Evolutionary conservation across 2,113 vertebrate genomes (phyloP), one percentile per base, ranked within the genome.

Genomic region (Naja naja): DNA sequence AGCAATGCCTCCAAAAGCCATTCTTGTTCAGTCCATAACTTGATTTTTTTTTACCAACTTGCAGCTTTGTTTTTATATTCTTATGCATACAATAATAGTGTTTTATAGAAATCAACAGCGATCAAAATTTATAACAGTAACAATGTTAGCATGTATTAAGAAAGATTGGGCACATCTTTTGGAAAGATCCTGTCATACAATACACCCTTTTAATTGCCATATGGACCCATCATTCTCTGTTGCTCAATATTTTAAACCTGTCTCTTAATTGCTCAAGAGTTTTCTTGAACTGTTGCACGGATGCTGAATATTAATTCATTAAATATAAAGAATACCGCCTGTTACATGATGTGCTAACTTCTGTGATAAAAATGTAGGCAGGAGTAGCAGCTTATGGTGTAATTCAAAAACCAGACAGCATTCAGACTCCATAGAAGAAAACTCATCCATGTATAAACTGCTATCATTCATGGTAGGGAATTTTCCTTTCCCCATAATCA

Each of bases 401-500:
- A 43, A 88, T 27, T 64, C 39, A 22, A 52, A 88, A 87, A 87
- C 49, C 43, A 34, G 27, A 14, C 0, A 5, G 39, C 11, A 5
- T 18, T 0, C 22, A 53, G 22, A 88, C 43, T 23, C 30, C 8
- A 25, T 81, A 11, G 23, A 22, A n/a, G 2, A 91, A 30, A 47
- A 69, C 34, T 69, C 1, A n/a, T 5, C 1, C 18, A 12, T 30
- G 34, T 8, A 34, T 16, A 55, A 89, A 54, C 22, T 12, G 43
- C 7, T 45, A 53, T 7, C 4, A 22, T 87, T 69, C 55, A 47
- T 20, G 43, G 6, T 47, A 25, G 6, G 11, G n/a, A 39, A 53
- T 92, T 95, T 95, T 45, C 45, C 94, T 93, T 95, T 95, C 87
- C 91, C 85, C 88, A 30, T 85, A 3, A 92, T 34, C 95, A 99